A percentile compares a stretch with the other conserved stretches of the same genome.
These are phyloP conservation scores for Sebastes itinus DNA, from an alignment of 2,797 vertebrate species.

Conservation along the genomic window DNA sequence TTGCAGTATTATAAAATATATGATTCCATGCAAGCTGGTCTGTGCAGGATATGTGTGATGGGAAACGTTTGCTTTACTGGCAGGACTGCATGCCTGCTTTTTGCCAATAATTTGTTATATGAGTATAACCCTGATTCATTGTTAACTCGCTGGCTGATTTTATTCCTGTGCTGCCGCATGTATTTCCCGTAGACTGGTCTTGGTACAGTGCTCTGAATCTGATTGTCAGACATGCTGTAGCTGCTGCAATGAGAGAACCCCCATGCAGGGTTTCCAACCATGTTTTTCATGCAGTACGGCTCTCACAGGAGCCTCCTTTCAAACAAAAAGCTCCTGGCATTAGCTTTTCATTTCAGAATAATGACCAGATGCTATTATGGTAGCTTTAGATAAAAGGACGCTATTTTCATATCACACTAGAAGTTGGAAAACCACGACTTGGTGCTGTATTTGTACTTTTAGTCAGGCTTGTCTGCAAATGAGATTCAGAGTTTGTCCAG, in stretches of 20 bases:
- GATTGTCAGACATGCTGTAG: constrained; percentile 72
- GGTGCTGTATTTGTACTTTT: constrained; percentile 7
- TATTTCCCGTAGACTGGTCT: constrained; percentile 68
- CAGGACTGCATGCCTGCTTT: constrained; percentile 80
- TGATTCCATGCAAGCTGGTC: constrained; percentile 82
- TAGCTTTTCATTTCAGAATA: constrained; percentile 19
- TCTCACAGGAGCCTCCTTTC: constrained; percentile 21
- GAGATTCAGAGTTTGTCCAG: constrained; percentile 81
- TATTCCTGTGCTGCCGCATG: constrained; percentile 74
- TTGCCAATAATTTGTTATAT: constrained; percentile 62
- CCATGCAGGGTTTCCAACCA: constrained; percentile 5
- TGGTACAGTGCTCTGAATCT: constrained; percentile 81
- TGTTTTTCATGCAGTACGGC: constrained; percentile 1
- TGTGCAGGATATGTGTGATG: constrained; percentile 66
- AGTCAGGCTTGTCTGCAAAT: constrained; percentile 72
- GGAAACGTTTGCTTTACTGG: constrained; percentile 59
- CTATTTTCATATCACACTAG: background rate
- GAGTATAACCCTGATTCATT: constrained; percentile 58
- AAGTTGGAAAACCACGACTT: background rate
- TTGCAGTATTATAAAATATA: background rate
- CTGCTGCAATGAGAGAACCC: background rate
- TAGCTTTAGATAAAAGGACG: background rate
- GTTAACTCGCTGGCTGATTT: constrained; percentile 72
- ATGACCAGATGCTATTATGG: background rate
- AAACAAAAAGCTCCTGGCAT: background rate